Evolutionary conservation across 2,888 invertebrate species (phyloP).

Genomic region (Dascillus cervinus): DNA sequence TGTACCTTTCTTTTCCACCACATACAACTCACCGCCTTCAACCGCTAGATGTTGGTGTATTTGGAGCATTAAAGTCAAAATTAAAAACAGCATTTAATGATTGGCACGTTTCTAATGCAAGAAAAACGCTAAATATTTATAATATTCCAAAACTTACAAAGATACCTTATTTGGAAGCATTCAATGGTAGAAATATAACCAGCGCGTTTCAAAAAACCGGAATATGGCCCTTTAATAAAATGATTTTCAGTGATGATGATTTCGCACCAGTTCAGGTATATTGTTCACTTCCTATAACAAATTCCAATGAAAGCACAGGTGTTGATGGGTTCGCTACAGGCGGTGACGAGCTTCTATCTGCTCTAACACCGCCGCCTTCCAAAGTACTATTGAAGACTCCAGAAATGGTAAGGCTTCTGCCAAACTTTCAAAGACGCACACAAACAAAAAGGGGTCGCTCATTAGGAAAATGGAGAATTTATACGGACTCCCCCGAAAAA

Average conservation of each 20-base stretch:
- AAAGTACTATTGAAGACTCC: too few species aligned
- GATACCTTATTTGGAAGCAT: constrained; percentile 5
- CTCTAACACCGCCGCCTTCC: constrained; percentile 7
- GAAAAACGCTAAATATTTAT: constrained; percentile 7
- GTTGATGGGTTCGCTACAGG: constrained; percentile 7
- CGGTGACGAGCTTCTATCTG: constrained; percentile 6
- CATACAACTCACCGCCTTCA: constrained; percentile 14
- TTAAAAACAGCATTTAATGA: constrained; percentile 9
- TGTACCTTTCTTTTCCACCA: constrained; percentile 8
- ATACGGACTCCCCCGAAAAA: constrained; percentile 3
- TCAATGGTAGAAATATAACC: constrained; percentile 7
- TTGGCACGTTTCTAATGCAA: constrained; percentile 8
- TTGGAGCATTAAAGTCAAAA: constrained; percentile 12
- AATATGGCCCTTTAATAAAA: constrained; percentile 7
- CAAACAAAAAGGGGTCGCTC: neutral
- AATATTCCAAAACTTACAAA: constrained; percentile 6
- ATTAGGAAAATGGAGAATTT: constrained; percentile 1
- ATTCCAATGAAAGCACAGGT: constrained; percentile 3
- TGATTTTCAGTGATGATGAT: constrained; percentile 2
- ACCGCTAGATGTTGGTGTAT: constrained; percentile 9
- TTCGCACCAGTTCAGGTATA: constrained; percentile 3
- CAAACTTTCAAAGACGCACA: neutral
- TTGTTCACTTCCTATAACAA: constrained; percentile 3
- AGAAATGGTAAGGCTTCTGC: constrained; percentile 1
- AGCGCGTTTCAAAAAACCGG: constrained; percentile 5